Evolutionary conservation across 2,113 vertebrate genomes (phyloP), one percentile per base, ranked within the genome.

Genomic region (Phainopepla nitens): DNA sequence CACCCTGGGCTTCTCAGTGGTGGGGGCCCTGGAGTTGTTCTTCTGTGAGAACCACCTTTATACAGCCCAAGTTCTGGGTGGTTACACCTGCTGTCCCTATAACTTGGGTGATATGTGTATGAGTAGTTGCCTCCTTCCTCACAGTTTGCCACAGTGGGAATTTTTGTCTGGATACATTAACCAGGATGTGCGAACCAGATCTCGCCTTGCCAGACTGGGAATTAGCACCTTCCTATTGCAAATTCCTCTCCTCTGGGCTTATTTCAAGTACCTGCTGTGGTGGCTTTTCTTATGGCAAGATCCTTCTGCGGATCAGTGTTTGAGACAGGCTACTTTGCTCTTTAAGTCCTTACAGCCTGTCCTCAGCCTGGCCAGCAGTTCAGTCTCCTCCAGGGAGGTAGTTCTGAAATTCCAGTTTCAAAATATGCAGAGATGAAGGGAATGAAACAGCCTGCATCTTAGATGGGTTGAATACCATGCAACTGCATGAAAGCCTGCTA

Each of bases 201-300:
- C 31, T 69, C 0, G 0, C 41, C 47, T 49, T 0, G 0, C 25
- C 41, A 54, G 36, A 24, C 35, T 39, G 15, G 54, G 62, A 76
- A 76, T 49, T 76, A 54, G 8, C 49, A 47, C 22, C 18, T 49
- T 76, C 29, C 21, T 69, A 4, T 49, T 62, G 15, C 47, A 56
- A 76, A 69, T 69, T 42, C 47, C 18, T 54, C 41, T 22, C 41
- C 14, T 62, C 70, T 61, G 10, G 49, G 41, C 41, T 62, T 61
- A 28, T 76, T 53, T 49, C 47, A 54, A 31, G 21, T 69, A 49
- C 27, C 17, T 41, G 19, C 45, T 33, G 33, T 45, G 33, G 51
- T 7, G 13, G 60, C 20, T 82, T 39, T 45, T 75, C 27, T 58
- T 25, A 51, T n/a, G 60, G 39, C 53, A 75, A 68, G 24, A 51